These are phyloP conservation scores for Drosophila nigricruria DNA, from an alignment of 2,888 invertebrate genomes.

Conservation along the genomic window DNA sequence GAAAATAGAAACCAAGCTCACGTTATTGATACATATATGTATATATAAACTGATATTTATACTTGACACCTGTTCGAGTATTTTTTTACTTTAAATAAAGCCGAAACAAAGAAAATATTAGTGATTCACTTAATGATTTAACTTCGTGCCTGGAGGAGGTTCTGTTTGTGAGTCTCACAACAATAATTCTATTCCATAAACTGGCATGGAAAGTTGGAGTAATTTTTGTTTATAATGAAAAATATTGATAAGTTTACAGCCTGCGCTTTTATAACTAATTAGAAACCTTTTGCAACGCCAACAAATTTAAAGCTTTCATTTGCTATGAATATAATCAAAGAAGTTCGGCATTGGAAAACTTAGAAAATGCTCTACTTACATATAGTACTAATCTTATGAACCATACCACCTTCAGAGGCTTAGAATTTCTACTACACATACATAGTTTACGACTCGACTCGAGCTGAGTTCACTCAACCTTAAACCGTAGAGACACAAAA, in stretches of 20 bases:
- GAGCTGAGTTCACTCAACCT: not conserved
- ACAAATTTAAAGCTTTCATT: not conserved
- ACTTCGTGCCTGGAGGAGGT: too few species aligned
- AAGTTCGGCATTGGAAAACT: not conserved
- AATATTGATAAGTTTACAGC: not conserved
- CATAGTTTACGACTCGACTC: not conserved
- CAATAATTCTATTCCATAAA: not conserved
- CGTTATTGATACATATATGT: not conserved
- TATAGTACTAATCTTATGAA: not conserved
- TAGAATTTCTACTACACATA: not conserved
- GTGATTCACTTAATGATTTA: not conserved
- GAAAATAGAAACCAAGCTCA: not conserved
- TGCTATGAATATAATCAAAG: not conserved
- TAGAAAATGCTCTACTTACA: not conserved
- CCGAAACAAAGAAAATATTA: not conserved
- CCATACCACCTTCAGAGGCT: not conserved
- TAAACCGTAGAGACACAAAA: conserved; percentile 23
- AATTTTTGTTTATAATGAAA: too few species aligned
- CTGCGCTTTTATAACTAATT: not conserved
- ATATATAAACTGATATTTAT: not conserved
- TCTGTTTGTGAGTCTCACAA: not conserved
- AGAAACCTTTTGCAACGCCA: too few species aligned
- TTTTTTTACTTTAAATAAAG: not conserved
- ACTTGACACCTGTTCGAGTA: not conserved
- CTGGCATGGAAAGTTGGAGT: not conserved